phyloP scores from a whole-genome alignment of 2,113 vertebrate genomes.

The Oenanthe oenanthe region DNA sequence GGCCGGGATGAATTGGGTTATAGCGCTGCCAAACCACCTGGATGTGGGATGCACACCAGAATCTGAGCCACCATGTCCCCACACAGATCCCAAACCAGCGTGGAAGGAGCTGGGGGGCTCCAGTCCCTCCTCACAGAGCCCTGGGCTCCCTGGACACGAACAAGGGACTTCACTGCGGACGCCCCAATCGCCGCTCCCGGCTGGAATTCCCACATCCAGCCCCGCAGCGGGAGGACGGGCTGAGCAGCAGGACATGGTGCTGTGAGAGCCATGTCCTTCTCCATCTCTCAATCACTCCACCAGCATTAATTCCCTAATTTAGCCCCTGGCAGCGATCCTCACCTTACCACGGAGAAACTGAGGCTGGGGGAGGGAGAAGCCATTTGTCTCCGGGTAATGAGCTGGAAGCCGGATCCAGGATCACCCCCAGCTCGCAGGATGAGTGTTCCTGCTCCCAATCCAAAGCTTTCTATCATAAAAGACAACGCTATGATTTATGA shows the following conservation, averaged over 20 bases:
- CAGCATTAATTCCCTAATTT: slow-evolving; percentile 4
- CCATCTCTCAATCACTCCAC: neutral
- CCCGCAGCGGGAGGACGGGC: fast-evolving
- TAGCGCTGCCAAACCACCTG: neutral
- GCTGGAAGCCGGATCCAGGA: neutral
- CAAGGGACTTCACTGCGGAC: fast-evolving
- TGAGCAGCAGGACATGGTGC: fast-evolving
- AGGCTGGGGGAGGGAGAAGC: neutral
- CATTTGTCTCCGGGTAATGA: neutral
- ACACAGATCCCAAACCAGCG: neutral
- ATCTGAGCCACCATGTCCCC: neutral
- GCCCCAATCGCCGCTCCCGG: neutral
- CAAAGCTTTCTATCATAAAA: neutral
- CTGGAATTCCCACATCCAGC: fast-evolving
- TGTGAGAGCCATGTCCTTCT: neutral
- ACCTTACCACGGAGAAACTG: neutral
- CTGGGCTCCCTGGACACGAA: fast-evolving
- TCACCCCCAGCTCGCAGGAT: neutral
- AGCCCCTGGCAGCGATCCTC: slow-evolving; percentile 22
- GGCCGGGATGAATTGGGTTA: fast-evolving
- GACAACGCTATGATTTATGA: neutral
- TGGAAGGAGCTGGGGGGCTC: neutral
- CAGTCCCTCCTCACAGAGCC: neutral
- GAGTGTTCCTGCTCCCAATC: neutral
- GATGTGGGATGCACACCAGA: fast-evolving